These are phyloP conservation scores for Melanocharis versteri DNA, from an alignment of 2,113 vertebrate species.

Conservation along the genomic window DNA sequence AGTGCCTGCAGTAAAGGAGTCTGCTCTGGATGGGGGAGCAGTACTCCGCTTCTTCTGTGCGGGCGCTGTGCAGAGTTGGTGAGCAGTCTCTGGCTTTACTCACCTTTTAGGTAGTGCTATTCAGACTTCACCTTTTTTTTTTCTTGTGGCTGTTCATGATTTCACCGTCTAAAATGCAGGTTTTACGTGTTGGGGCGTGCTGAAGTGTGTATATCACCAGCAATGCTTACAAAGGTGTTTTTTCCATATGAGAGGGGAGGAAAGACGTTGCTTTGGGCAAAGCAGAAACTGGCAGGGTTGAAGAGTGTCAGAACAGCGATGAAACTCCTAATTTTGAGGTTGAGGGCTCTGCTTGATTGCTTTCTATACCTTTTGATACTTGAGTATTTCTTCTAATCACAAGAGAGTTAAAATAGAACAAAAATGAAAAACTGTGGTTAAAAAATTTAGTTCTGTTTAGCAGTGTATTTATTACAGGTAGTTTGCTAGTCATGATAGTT, in stretches of 20 bases:
- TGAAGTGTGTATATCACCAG: neutral
- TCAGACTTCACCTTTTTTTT: neutral
- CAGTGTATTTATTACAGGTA: neutral
- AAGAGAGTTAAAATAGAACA: neutral
- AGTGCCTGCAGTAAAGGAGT: neutral
- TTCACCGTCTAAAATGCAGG: neutral
- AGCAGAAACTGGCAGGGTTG: neutral
- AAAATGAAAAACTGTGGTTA: neutral
- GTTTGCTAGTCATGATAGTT: neutral
- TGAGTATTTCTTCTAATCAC: neutral
- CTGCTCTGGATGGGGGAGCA: neutral
- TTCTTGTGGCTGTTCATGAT: neutral
- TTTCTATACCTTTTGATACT: neutral
- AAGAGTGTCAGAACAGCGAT: neutral
- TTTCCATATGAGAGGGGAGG: fast-evolving
- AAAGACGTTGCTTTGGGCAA: neutral
- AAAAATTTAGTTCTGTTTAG: neutral
- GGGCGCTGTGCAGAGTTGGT: neutral
- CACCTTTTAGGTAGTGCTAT: neutral
- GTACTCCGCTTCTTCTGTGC: neutral
- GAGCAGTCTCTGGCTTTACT: neutral
- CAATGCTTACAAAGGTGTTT: neutral
- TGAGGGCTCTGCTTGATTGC: neutral
- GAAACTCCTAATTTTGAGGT: neutral
- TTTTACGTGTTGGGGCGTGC: neutral